Evolutionary conservation across 2,888 invertebrate species (phyloP).

Genomic region (Protophormia terraenovae): DNA sequence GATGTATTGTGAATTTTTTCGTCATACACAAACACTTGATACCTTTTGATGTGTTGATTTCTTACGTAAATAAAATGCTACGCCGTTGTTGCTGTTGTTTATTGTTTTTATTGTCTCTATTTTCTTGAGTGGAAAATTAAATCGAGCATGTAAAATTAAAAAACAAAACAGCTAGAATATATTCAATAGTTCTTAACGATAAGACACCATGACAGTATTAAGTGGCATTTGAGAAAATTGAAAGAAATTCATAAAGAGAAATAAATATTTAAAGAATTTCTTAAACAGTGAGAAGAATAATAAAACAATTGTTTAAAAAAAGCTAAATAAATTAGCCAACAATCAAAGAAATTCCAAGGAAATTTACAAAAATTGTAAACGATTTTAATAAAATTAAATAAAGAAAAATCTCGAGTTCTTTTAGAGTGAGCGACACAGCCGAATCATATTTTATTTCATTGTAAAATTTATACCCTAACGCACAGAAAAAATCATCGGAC

Average conservation of each 20-base stretch:
- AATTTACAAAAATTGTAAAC: too few species aligned
- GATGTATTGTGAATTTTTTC: neutral
- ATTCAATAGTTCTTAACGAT: neutral
- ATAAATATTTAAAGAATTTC: neutral
- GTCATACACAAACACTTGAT: neutral
- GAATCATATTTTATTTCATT: too few species aligned
- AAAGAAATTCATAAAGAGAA: neutral
- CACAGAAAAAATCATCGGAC: too few species aligned
- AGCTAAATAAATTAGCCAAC: neutral
- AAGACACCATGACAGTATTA: neutral
- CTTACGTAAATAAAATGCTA: neutral
- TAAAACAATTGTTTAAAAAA: too few species aligned
- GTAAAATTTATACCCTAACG: too few species aligned
- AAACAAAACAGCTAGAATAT: neutral
- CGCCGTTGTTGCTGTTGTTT: neutral
- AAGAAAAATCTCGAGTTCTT: too few species aligned
- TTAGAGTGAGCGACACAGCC: too few species aligned
- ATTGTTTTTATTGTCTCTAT: neutral
- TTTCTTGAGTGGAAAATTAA: slow-evolving; percentile 44
- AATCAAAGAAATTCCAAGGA: neutral
- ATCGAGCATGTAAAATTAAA: slow-evolving; percentile 42
- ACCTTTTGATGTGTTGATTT: slow-evolving; percentile 30
- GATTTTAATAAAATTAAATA: too few species aligned
- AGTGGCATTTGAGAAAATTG: neutral
- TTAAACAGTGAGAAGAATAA: too few species aligned